These are phyloP conservation scores for Parauchenoglanis punctatus DNA, from an alignment of 2,797 vertebrate species.

Conservation along the genomic window DNA sequence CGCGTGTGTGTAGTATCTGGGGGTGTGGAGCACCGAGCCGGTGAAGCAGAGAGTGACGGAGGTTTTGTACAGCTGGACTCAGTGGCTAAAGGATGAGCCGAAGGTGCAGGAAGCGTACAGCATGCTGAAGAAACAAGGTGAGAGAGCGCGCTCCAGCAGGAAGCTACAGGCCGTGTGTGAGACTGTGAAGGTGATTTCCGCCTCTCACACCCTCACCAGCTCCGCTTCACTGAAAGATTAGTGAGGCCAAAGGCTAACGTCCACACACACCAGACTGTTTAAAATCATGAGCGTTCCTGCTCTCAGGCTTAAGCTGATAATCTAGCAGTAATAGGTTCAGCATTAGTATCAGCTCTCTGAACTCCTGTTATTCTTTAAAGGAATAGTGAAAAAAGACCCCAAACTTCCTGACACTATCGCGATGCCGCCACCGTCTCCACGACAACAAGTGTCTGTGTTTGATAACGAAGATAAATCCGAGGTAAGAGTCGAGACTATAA, in stretches of 20 bases:
- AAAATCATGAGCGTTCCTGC: not conserved
- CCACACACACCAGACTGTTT: too few relatives aligned
- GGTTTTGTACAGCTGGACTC: constrained; percentile 89
- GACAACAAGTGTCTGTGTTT: constrained; percentile 83
- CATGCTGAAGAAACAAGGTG: constrained; percentile 94
- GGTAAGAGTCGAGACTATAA: constrained; percentile 60
- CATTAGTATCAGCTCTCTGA: not conserved
- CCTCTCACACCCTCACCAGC: not conserved
- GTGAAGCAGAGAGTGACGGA: constrained; percentile 85
- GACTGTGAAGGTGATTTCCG: not conserved
- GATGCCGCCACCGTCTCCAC: constrained; percentile 83
- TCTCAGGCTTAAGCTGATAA: not conserved
- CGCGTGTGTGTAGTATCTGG: constrained; percentile 76
- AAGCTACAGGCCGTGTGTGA: not conserved
- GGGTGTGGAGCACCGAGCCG: constrained; percentile 79
- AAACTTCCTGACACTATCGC: constrained; percentile 78
- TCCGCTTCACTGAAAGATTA: too few relatives aligned
- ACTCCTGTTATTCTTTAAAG: constrained; percentile 70
- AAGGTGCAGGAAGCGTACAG: constrained; percentile 89
- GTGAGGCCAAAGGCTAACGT: too few relatives aligned
- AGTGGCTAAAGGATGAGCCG: constrained; percentile 85
- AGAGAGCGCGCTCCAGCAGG: not conserved
- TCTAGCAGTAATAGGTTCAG: not conserved
- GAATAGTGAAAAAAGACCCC: constrained; percentile 87
- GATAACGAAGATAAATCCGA: constrained; percentile 88